Conservation (phyloP, 2,888 invertebrate genomes). For the Pseudanteris insignis region DNA sequence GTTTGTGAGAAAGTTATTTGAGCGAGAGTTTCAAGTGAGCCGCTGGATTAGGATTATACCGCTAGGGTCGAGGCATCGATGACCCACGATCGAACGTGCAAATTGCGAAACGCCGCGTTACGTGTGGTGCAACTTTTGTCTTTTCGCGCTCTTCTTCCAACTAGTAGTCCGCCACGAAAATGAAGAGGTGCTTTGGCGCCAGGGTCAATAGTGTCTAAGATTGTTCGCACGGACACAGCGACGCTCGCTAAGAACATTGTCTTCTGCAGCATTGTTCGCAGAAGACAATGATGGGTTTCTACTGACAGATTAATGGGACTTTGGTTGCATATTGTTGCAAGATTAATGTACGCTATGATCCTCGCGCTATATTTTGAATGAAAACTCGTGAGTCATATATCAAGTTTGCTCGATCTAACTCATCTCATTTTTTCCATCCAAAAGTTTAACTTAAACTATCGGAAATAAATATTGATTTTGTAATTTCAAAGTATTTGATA, state of each 20-base stretch:
- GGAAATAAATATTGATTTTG: too few relatives aligned
- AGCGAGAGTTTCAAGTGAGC: conserved; percentile 40
- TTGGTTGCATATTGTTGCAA: conserved; percentile 16
- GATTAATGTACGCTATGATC: conserved; percentile 20
- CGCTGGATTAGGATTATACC: conserved; percentile 36
- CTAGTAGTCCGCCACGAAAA: too few relatives aligned
- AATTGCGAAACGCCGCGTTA: conserved; percentile 35
- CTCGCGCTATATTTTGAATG: conserved; percentile 12
- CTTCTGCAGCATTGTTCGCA: conserved; percentile 25
- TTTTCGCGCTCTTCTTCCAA: too few relatives aligned
- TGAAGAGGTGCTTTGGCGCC: too few relatives aligned
- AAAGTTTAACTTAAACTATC: too few relatives aligned
- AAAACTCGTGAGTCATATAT: too few relatives aligned
- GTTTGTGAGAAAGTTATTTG: conserved; percentile 44
- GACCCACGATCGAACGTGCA: conserved; percentile 37
- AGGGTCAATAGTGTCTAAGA: too few relatives aligned
- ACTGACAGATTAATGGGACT: conserved; percentile 27
- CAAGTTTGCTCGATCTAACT: too few relatives aligned
- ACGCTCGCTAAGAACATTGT: conserved; percentile 24
- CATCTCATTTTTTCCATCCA: too few relatives aligned
- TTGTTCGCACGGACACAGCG: too few relatives aligned
- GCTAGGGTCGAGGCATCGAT: conserved; percentile 40
- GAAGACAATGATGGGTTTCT: conserved; percentile 25
- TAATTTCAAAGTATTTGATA: too few relatives aligned
- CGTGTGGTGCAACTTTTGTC: too few relatives aligned